phyloP scores from a whole-genome alignment of 2,888 invertebrate species.

The Abscondita cerata region DNA sequence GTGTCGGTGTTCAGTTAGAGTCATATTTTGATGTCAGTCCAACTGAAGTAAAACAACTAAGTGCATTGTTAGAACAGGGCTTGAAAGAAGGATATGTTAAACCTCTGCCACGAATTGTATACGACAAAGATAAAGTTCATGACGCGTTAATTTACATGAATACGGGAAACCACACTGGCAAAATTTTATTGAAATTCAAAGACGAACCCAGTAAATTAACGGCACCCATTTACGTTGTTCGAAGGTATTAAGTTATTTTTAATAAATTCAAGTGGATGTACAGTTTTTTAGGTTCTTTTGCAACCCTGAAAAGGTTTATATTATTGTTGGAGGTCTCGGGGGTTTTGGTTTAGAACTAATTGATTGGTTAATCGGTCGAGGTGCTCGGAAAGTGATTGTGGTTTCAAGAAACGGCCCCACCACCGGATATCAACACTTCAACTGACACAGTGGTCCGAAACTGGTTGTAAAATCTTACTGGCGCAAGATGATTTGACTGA shows the following conservation, averaged over 20 bases:
- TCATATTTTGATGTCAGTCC: conserved; percentile 61
- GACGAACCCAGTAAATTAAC: too few relatives aligned
- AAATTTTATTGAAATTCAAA: conserved; percentile 62
- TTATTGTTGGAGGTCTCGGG: conserved; percentile 83
- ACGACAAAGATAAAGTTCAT: conserved; percentile 70
- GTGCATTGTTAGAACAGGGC: conserved; percentile 65
- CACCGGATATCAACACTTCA: conserved; percentile 83
- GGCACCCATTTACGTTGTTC: too few relatives aligned
- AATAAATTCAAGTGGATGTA: not conserved
- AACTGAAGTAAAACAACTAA: conserved; percentile 61
- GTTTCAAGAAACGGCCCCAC: conserved; percentile 81
- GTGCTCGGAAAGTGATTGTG: conserved; percentile 78
- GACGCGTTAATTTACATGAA: conserved; percentile 71
- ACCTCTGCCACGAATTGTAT: conserved; percentile 72
- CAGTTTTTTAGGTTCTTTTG: conserved; percentile 61
- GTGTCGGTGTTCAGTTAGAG: conserved; percentile 65
- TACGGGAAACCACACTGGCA: conserved; percentile 81
- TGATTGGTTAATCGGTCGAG: conserved; percentile 85
- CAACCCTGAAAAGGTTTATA: conserved; percentile 60
- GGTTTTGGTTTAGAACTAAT: conserved; percentile 91
- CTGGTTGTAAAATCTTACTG: conserved; percentile 70
- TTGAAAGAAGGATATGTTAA: conserved; percentile 70
- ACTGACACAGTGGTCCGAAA: not conserved
- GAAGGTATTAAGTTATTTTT: too few relatives aligned
- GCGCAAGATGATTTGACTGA: conserved; percentile 77